Percentiles rank a stretch among this genome's conserved stretches.
Evolutionary conservation across 2,113 vertebrate species (phyloP).

Genomic region (Pollimyrus isidori): DNA sequence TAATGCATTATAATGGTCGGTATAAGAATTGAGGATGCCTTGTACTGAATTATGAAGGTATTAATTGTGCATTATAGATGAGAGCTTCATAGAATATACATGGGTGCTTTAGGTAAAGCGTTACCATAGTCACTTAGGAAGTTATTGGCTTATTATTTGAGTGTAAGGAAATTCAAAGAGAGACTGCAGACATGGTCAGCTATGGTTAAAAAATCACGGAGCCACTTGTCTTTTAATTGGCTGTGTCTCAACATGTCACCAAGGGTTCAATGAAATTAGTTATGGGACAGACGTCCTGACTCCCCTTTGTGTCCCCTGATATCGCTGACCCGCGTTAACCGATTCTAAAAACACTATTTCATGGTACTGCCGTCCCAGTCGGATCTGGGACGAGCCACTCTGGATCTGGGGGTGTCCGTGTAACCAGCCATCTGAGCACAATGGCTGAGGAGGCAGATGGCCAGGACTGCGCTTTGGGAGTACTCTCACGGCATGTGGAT

Average conservation of each 20-base stretch:
- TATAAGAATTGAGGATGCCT: too few species aligned
- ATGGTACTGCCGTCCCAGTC: conserved; percentile 15
- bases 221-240: conserved; percentile 38
- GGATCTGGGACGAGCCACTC: conserved; percentile 37
- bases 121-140: background rate
- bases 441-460: conserved; percentile 53
- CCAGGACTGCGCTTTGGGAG: conserved; percentile 47
- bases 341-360: conserved; percentile 31
- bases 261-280: conserved; percentile 59
- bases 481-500: conserved; percentile 20
- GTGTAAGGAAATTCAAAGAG: background rate
- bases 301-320: conserved; percentile 35
- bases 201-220: background rate
- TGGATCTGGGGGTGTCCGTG: conserved; percentile 21
- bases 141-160: background rate
- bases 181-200: background rate
- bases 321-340: conserved; percentile 16
- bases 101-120: too few species aligned
- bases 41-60: too few species aligned
- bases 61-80: too few species aligned
- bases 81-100: too few species aligned
- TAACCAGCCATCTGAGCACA: conserved; percentile 46
- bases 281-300: conserved; percentile 42
- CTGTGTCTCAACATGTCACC: conserved; percentile 50
- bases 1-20: too few species aligned